Evolutionary conservation across 2,113 vertebrate genomes (phyloP), one percentile per base, ranked within the genome.

Genomic region (Verasper variegatus): DNA sequence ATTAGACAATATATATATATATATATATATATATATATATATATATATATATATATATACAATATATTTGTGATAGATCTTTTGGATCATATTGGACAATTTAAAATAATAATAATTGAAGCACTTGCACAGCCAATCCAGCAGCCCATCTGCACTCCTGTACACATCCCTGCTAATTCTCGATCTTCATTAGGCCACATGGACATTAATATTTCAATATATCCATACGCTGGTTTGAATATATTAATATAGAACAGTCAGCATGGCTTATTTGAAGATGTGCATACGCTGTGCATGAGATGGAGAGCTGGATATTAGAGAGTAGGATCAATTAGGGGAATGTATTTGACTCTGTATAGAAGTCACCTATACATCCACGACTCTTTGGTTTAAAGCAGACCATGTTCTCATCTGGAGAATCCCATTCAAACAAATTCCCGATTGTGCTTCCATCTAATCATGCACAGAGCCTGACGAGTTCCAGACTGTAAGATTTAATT

Each of bases 201-300:
- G 69, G 74, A 70, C 81, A 91, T 93, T 73, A 87, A 93, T 93
- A 91, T 92, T 91, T 91, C 71, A 93, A 75, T 83, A 56, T 75
- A 78, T 57, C 73, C 63, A 56, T 80, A 86, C 31, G 86, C 84
- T 89, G 80, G 91, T 92, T 74, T 78, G 55, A 70, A 79, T 78
- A 37, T 62, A 82, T 92, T 76, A 90, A 92, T 83, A 86, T 80
- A 72, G 75, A 71, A 23, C 51, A 75, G 87, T 78, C 49, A 51
- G 57, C 35, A 3, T 45, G 24, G 55, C 37, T 18, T 55, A 62
- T 82, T 73, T 88, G 81, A 86, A 74, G 70, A 70, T 51, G 47
- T 59, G 72, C 57, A 66, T 57, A 60, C 51, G 73, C 56, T 17
- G 20, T 62, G 76, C 77, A 57, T 5, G 26, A 49, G 55, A 67